Percentiles rank a stretch among this genome's conserved stretches.
Conservation (phyloP, 2,888 invertebrate genomes). For the Chloroclysta siterata region DNA sequence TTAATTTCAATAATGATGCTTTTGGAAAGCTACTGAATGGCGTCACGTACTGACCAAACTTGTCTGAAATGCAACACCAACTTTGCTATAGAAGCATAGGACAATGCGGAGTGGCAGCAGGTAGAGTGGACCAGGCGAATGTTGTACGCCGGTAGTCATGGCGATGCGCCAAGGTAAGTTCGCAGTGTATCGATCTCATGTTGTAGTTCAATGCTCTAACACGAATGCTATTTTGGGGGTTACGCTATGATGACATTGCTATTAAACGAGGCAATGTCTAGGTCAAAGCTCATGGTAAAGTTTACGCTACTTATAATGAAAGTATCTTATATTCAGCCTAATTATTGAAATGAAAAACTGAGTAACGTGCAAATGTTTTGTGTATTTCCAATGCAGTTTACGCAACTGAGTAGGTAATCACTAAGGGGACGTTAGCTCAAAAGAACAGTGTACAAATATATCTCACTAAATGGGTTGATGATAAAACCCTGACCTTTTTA, state of each 20-base stretch:
- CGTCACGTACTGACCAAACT: slow-evolving; percentile 6
- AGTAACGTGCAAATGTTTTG: slow-evolving; percentile 75
- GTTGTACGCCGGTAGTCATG: slow-evolving; percentile 67
- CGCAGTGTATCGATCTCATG: slow-evolving; percentile 58
- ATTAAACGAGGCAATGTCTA: slow-evolving; percentile 45
- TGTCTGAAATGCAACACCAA: slow-evolving; percentile 4
- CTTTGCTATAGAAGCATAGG: neutral
- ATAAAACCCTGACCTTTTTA: slow-evolving; percentile 30
- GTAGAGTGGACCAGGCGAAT: slow-evolving; percentile 35
- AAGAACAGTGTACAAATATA: slow-evolving; percentile 54
- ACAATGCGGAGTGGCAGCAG: slow-evolving; percentile 23
- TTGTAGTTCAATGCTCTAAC: slow-evolving; percentile 51
- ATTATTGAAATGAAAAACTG: slow-evolving; percentile 72
- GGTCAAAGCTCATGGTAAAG: slow-evolving; percentile 43
- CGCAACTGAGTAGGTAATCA: slow-evolving; percentile 63
- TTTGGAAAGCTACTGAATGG: neutral
- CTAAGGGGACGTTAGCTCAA: slow-evolving; percentile 60
- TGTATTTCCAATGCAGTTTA: slow-evolving; percentile 77
- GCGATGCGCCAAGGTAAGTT: slow-evolving; percentile 53
- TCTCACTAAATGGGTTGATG: slow-evolving; percentile 36
- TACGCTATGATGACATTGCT: slow-evolving; percentile 31
- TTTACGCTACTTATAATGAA: slow-evolving; percentile 13
- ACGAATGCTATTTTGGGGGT: slow-evolving; percentile 38
- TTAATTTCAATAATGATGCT: slow-evolving; percentile 3
- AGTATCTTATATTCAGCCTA: slow-evolving; percentile 17